phyloP scores from a whole-genome alignment of 2,888 invertebrate species.

The Drosophila prostipennis region DNA sequence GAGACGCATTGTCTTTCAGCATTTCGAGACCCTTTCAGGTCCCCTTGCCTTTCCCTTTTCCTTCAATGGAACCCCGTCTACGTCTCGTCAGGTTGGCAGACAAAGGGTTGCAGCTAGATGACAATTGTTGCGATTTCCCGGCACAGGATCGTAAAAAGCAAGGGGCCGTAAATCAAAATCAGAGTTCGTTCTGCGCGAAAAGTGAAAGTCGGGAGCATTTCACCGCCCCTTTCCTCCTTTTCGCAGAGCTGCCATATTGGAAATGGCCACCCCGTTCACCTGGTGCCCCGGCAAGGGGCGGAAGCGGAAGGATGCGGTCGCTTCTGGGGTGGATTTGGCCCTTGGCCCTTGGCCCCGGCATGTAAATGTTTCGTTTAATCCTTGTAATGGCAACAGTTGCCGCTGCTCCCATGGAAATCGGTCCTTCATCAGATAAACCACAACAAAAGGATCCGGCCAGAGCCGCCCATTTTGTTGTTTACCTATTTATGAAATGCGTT shows the following conservation, averaged over 20 bases:
- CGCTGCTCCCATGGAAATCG: conserved; percentile 61
- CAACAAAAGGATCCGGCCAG: conserved; percentile 36
- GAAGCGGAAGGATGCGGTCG: conserved; percentile 58
- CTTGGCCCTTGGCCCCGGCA: conserved; percentile 33
- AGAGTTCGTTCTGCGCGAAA: conserved; percentile 45
- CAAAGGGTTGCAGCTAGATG: conserved; percentile 70
- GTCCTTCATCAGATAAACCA: conserved; percentile 49
- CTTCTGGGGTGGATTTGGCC: conserved; percentile 41
- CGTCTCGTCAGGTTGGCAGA: conserved; percentile 64
- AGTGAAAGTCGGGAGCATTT: conserved; percentile 58
- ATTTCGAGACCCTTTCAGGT: conserved; percentile 13
- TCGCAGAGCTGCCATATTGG: conserved; percentile 52
- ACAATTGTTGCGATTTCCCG: conserved; percentile 76
- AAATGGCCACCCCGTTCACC: conserved; percentile 49
- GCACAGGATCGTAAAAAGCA: conserved; percentile 61
- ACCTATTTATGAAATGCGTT: conserved; percentile 49
- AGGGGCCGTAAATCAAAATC: conserved; percentile 67
- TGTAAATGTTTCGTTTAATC: conserved; percentile 66
- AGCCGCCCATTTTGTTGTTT: conserved; percentile 33
- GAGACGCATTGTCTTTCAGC: conserved; percentile 59
- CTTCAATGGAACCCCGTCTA: conserved; percentile 58
- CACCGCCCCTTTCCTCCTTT: conserved; percentile 9
- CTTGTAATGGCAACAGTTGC: conserved; percentile 72
- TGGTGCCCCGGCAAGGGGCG: conserved; percentile 51
- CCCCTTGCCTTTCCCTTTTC: conserved; percentile 7